Conservation (phyloP, 2,797 vertebrate species). For the Zalophus californianus region DNA sequence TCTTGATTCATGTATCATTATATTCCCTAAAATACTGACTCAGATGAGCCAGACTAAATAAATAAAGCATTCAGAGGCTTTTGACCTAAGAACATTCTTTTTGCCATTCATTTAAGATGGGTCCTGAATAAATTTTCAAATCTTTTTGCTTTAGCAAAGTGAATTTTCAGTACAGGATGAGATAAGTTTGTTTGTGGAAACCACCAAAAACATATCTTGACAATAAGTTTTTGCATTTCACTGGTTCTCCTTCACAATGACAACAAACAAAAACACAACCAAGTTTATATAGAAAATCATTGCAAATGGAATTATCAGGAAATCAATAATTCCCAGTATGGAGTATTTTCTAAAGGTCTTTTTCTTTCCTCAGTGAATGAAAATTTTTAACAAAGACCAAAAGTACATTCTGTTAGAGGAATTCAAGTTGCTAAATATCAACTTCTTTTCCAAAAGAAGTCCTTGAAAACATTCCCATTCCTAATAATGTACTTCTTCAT, state of each 20-base stretch:
- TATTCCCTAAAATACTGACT: constrained; percentile 37
- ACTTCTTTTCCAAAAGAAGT: constrained; percentile 38
- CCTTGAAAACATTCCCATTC: constrained; percentile 10
- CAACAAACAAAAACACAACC: background rate
- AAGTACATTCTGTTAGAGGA: background rate
- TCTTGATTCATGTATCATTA: constrained; percentile 24
- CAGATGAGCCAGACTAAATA: constrained; percentile 30
- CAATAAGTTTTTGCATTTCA: constrained; percentile 14
- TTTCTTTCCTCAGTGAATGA: background rate
- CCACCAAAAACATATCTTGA: background rate
- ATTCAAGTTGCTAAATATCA: constrained; percentile 48
- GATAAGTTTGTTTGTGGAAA: constrained; percentile 17
- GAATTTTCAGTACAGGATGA: constrained; percentile 21
- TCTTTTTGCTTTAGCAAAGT: constrained; percentile 45
- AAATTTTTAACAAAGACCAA: constrained; percentile 25
- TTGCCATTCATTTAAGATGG: background rate
- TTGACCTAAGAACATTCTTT: background rate
- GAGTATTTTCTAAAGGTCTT: constrained; percentile 36
- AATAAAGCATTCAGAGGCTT: background rate
- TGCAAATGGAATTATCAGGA: background rate
- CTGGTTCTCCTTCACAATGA: background rate
- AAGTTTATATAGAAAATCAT: constrained; percentile 19
- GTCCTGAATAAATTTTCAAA: constrained; percentile 47
- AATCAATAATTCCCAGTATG: background rate
- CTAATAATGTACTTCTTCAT: constrained; percentile 21